Base-by-base conservation (phyloP, 2,113 vertebrate genomes). In the Morone saxatilis region DNA sequence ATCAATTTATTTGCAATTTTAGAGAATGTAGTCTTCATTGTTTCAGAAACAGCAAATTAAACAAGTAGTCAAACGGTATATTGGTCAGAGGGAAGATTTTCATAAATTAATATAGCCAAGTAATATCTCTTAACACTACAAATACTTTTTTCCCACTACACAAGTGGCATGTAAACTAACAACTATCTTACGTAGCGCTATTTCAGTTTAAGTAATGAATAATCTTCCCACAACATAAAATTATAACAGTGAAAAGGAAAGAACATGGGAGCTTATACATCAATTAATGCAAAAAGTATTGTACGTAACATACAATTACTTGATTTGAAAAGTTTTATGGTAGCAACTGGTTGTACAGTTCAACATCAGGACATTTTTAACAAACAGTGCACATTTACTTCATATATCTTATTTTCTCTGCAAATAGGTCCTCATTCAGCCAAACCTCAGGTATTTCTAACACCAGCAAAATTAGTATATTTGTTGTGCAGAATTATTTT, bases 1-100 rank as follows among this genome's bases (percentile, higher is more conserved):
- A 2, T 1, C 31, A 2, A 0, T 90, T 91, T 92, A 86, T 88
- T 91, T 86, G 41, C 6, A 25, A 65, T 72, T 80, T 59, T 38
- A 76, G 38, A 59, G 19, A 51, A 48, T 4, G 6, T 53, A 60
- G 22, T 45, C 22, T 72, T 77, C 5, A 54, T 78, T 43, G 17
- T 19, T 74, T 81, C 71, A 70, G 50, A 71, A 81, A 84, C 68
- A 78, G 56, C 74, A 76, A 40, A 61, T 76, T 81, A 65, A 85
- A 87, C 59, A 82, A 67, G 63, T 56, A 71, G 62, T 85, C 57
- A 53, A 77, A 71, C 0, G 41, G 51, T 38, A 67, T 38, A 53
- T 10, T 66, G 48, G 54, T 80, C 80, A 19, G 51, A 67, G 70
- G 25, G 47, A 63, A 68, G 31, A 17, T 5, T 12, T 38, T 40